Evolutionary conservation across 2,113 vertebrate species (phyloP), one percentile per base, ranked within the genome.

Genomic region (Procavia capensis): DNA sequence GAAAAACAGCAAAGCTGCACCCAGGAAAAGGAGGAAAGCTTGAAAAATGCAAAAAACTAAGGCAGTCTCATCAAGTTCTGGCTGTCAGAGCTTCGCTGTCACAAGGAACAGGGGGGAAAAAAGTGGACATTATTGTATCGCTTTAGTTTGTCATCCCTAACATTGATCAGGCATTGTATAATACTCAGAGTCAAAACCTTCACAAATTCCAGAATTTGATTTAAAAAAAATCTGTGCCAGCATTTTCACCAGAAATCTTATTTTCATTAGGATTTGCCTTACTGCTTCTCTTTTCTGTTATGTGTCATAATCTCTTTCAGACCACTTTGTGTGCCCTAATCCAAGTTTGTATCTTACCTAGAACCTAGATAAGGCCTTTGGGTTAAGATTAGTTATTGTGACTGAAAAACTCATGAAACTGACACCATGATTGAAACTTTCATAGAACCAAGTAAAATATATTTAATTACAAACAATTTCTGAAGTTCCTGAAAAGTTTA

Each of bases 101-200:
- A 36, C 43, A 50, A 84, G 11, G 5, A 10, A 9, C 7, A 2
- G 14, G 6, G 0, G 1, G 10, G 16, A 87, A n/a, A 19, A 64
- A 25, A 5, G 14, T 1, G 20, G 20, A 17, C 5, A 14, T 2
- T 45, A 5, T 0, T 29, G 31, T 0, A 5, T 13, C 34, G 22
- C 1, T 1, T 4, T 6, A 3, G 9, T 34, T 9, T 0, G 17
- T 2, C 24, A 0, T 6, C 2, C 13, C 0, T 0, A 29, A 68
- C 1, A 1, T 19, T 0, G 5, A 24, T 3, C 14, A 79, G 19
- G 4, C 9, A 13, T 36, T 0, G 2, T 0, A 4, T 3, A 1
- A 11, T 0, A 1, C 4, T 34, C 0, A 11, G 8, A 31, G 0
- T 39, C 9, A 25, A 59, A 19, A 6, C 1, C 3, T 13, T 47